Evolutionary conservation across 2,888 invertebrate species (phyloP).

Genomic region (Pediacus dermestoides): DNA sequence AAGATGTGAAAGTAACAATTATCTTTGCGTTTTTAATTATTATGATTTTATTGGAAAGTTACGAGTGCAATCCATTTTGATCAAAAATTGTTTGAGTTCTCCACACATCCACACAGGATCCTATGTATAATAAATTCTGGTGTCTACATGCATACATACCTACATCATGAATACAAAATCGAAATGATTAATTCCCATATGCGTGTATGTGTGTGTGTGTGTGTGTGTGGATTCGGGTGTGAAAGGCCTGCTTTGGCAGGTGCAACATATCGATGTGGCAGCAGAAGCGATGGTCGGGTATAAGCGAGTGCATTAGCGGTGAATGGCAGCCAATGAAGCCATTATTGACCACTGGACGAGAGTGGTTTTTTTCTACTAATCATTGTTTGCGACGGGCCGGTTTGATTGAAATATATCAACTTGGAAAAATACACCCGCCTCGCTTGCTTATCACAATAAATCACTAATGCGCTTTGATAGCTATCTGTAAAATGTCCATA

Average conservation of each 20-base stretch:
- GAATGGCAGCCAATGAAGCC: slow-evolving; percentile 46
- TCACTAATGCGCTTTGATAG: slow-evolving; percentile 41
- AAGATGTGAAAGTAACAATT: slow-evolving; percentile 2
- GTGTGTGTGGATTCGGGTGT: slow-evolving; percentile 1
- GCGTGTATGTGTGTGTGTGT: neutral
- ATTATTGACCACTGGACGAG: slow-evolving; percentile 45
- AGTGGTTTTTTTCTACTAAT: slow-evolving; percentile 44
- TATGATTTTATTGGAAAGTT: too few species aligned
- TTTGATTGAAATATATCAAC: slow-evolving; percentile 50
- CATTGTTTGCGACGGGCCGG: slow-evolving; percentile 47
- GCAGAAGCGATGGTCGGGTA: slow-evolving; percentile 4
- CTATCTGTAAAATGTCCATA: too few species aligned
- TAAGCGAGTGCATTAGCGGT: slow-evolving; percentile 44
- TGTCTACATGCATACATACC: too few species aligned
- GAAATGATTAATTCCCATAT: slow-evolving; percentile 9
- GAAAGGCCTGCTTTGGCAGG: slow-evolving; percentile 10
- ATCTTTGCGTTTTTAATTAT: too few species aligned
- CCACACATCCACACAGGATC: too few species aligned
- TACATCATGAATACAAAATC: too few species aligned
- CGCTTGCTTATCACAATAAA: slow-evolving; percentile 44
- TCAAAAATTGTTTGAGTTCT: too few species aligned
- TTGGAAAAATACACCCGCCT: slow-evolving; percentile 41
- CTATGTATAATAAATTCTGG: too few species aligned
- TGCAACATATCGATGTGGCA: slow-evolving; percentile 7
- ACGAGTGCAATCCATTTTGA: slow-evolving; percentile 1